Evolutionary conservation across 2,113 vertebrate species (phyloP).

Genomic region (Bungarus multicinctus): DNA sequence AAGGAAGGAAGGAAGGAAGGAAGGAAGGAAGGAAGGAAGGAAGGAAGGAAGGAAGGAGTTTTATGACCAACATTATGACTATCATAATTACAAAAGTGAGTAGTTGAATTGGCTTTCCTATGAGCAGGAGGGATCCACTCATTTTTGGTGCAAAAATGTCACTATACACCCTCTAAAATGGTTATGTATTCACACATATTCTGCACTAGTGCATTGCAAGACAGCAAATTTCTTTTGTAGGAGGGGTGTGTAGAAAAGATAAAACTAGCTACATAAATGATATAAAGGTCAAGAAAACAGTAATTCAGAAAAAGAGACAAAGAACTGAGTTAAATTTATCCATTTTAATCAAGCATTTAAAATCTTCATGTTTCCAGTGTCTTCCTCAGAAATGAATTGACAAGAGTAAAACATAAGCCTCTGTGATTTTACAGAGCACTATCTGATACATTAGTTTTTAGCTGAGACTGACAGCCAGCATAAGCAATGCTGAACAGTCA

Average conservation of each 20-base stretch:
- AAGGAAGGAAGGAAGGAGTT: not conserved
- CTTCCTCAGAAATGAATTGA: not conserved
- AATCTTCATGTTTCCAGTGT: not conserved
- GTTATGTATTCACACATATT: not conserved
- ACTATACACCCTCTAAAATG: not conserved
- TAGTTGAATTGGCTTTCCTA: not conserved
- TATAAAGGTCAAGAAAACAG: not conserved
- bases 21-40: not conserved
- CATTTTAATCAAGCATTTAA: not conserved
- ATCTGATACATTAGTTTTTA: not conserved
- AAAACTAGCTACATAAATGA: not conserved
- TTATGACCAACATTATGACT: not conserved
- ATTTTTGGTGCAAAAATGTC: not conserved
- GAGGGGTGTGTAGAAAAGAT: not conserved
- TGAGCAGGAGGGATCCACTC: not conserved
- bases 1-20: not conserved
- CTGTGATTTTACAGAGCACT: not conserved
- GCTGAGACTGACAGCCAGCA: not conserved
- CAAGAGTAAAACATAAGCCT: not conserved
- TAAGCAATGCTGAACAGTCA: not conserved
- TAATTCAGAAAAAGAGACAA: not conserved
- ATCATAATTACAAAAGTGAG: not conserved
- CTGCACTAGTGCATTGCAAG: not conserved
- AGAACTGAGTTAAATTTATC: not conserved
- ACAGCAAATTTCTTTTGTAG: not conserved